These are phyloP conservation scores for Nysson spinosus DNA, from an alignment of 2,888 invertebrate genomes.

Conservation along the genomic window DNA sequence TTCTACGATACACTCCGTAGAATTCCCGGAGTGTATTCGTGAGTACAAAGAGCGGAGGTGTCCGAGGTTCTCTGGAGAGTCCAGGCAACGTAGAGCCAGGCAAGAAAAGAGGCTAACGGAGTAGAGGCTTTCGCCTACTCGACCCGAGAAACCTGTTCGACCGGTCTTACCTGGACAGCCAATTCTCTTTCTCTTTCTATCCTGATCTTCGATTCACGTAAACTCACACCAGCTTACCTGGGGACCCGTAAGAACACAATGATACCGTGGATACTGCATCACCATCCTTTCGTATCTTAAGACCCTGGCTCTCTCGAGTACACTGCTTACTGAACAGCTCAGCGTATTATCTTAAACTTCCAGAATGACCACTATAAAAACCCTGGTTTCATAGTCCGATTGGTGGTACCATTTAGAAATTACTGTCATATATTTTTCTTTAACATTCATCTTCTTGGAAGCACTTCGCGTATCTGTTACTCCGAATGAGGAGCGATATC, in stretches of 20 bases:
- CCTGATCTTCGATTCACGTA: constrained; percentile 61
- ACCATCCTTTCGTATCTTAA: constrained; percentile 40
- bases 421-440: background rate
- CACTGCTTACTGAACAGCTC: constrained; percentile 24
- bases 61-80: constrained; percentile 49
- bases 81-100: constrained; percentile 43
- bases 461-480: no score
- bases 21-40: constrained; percentile 44
- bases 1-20: constrained; percentile 25
- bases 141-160: constrained; percentile 73
- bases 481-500: no score
- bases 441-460: no score
- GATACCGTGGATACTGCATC: constrained; percentile 42
- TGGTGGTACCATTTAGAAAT: background rate
- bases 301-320: constrained; percentile 21
- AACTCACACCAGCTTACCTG: constrained; percentile 43
- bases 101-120: constrained; percentile 69
- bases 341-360: constrained; percentile 7
- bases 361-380: background rate
- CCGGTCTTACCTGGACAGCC: constrained; percentile 70
- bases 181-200: constrained; percentile 39
- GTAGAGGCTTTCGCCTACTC: constrained; percentile 72
- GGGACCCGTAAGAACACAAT: constrained; percentile 32
- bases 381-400: background rate
- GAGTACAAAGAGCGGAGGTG: constrained; percentile 46